phyloP scores from a whole-genome alignment of 2,113 vertebrate genomes.

The Apeltes quadracus region DNA sequence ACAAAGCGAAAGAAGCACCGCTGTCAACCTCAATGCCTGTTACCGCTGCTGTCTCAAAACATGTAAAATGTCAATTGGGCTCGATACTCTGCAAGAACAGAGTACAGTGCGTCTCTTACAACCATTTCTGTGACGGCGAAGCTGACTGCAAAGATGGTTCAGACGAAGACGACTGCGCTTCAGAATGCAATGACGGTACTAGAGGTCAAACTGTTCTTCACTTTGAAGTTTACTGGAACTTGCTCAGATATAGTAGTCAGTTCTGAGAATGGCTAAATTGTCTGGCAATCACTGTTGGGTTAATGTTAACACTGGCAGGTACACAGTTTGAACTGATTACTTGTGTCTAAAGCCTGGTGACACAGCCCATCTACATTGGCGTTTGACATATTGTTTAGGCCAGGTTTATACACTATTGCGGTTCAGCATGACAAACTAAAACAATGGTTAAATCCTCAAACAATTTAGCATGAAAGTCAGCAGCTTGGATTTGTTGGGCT shows the following conservation, averaged over 20 bases:
- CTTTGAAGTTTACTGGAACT: background rate
- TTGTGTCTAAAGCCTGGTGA: background rate
- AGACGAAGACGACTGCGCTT: constrained; percentile 82
- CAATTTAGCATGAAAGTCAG: background rate
- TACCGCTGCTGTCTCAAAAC: constrained; percentile 31
- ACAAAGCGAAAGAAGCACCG: background rate
- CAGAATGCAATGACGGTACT: constrained; percentile 81
- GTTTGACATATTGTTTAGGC: background rate
- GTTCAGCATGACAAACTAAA: background rate
- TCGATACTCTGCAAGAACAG: constrained; percentile 73
- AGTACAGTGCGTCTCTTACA: constrained; percentile 75
- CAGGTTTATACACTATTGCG: background rate
- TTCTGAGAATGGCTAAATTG: background rate
- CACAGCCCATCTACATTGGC: background rate
- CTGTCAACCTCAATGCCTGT: background rate
- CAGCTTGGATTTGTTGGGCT: no score
- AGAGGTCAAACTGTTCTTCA: background rate
- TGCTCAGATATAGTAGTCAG: background rate
- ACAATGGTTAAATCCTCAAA: background rate
- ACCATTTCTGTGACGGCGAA: constrained; percentile 85
- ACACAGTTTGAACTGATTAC: background rate
- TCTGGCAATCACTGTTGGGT: background rate
- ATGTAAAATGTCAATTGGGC: constrained; percentile 56
- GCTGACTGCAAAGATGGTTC: constrained; percentile 86
- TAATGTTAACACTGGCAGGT: background rate